Conservation (phyloP, 2,888 invertebrate species). For the Macrosoma leucophasiata region DNA sequence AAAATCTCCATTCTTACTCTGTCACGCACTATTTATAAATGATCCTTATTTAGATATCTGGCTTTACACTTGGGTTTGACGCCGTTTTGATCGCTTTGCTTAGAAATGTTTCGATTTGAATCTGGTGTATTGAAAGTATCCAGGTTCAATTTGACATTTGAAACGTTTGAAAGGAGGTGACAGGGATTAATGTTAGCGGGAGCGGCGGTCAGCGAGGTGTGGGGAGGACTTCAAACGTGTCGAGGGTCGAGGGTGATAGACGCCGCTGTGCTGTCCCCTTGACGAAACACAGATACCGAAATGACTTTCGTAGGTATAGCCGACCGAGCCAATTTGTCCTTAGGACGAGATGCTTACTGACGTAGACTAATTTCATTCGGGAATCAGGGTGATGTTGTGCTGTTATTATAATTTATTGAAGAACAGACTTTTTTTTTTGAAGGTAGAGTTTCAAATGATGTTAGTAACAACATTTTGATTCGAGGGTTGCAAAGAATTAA, state of each 20-base stretch:
- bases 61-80: constrained; percentile 32
- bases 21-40: constrained; percentile 64
- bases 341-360: constrained; percentile 33
- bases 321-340: constrained; percentile 40
- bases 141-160: constrained; percentile 31
- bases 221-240: constrained; percentile 52
- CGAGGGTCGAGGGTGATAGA: constrained; percentile 52
- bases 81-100: constrained; percentile 11
- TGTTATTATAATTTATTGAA: constrained; percentile 11
- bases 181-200: constrained; percentile 55
- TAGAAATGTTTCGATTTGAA: neutral
- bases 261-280: constrained; percentile 39
- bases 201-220: constrained; percentile 40
- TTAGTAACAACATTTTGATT: no score
- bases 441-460: constrained; percentile 1
- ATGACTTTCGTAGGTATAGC: constrained; percentile 27
- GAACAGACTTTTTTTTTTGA: constrained; percentile 20
- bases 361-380: constrained; percentile 27
- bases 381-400: no score
- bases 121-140: neutral
- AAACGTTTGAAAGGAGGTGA: constrained; percentile 44
- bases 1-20: constrained; percentile 52
- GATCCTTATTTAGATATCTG: constrained; percentile 53
- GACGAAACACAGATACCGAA: constrained; percentile 48
- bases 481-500: no score